A percentile compares a stretch with the other conserved stretches of the same genome.
Conservation (phyloP, 2,888 invertebrate genomes). For the Lepidochrysops patricia region DNA sequence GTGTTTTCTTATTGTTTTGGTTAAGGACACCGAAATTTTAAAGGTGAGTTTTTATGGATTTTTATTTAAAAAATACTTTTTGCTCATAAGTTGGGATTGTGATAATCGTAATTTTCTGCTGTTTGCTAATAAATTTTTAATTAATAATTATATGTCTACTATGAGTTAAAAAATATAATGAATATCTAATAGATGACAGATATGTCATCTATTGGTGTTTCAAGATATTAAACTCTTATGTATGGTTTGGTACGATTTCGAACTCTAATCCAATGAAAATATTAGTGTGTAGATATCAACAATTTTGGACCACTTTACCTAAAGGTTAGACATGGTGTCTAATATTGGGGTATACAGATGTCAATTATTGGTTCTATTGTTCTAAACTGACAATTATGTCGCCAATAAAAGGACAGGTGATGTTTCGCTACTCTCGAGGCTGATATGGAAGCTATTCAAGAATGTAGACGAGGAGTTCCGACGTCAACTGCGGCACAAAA, state of each 20-base stretch:
- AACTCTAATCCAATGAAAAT: background rate
- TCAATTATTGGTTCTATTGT: constrained; percentile 3
- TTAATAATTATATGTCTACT: constrained; percentile 15
- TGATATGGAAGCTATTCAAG: constrained; percentile 11
- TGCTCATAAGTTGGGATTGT: constrained; percentile 11
- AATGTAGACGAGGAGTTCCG: constrained; percentile 9
- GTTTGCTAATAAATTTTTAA: constrained; percentile 18
- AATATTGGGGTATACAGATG: too few relatives aligned
- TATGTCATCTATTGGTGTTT: background rate
- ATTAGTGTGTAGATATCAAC: constrained; percentile 2
- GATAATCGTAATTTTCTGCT: constrained; percentile 16
- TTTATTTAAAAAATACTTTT: constrained; percentile 14
- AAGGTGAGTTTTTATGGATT: constrained; percentile 17
- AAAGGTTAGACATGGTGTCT: too few relatives aligned
- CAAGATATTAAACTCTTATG: background rate
- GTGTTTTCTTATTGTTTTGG: constrained; percentile 1
- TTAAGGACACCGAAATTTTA: constrained; percentile 16
- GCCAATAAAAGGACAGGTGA: constrained; percentile 5
- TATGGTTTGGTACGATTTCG: background rate
- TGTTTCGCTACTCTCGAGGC: constrained; percentile 7
- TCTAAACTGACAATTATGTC: background rate
- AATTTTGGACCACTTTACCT: background rate
- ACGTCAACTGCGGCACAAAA: constrained; percentile 5
- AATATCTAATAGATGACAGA: constrained; percentile 9
- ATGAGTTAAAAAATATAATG: constrained; percentile 2